Base-by-base conservation (phyloP, 1,140 invertebrate species). In the Acromyrmex heyeri region DNA sequence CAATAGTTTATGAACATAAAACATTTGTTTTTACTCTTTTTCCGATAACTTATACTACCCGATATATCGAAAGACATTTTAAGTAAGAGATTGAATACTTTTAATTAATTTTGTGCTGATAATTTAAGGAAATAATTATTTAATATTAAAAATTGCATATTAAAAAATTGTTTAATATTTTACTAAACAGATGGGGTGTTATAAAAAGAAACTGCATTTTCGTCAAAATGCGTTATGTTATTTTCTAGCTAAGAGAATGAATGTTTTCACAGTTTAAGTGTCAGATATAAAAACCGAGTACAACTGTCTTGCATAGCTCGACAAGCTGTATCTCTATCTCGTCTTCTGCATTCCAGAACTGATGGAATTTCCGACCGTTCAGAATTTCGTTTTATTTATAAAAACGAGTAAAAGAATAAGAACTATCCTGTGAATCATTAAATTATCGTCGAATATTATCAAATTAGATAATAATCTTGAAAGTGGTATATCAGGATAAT, bases 371-470 rank as follows among this genome's bases (percentile, higher is more conserved):
- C 38, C 55, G 55, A 73, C 53, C 62, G 24, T 50, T 44, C 0
- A 38, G 69, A 73, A 83, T 83, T 72, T 61, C 27, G 8, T 82
- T 30, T 24, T 72, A 24, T 83, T 83, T 75, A 61, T 55, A 50
- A 82, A 24, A 82, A 12, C 21, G 6, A 27, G 21, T 16, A 70
- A 72, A 59, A 14, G 16, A 72, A 30, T 61, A 48, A 48, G 14
- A 59, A 50, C 14, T 24, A 30, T 57, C 0, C 7, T n/a, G 27
- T 18, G 12, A 14, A 59, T 69, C 24, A 48, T 61, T 50, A 59
- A 59, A 72, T 5, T 61, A 72, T 34, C 38, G 14, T 73, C 12
- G 24, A 48, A 82, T 59, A 82, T 48, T 18, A 73, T 61, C 21
- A 34, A 70, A 61, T 44, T 44, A 48, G n/a, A 76, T 44, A 48